Evolutionary conservation across 2,888 invertebrate genomes (phyloP), one percentile per base, ranked within the genome.

Genomic region (Agrotis puta): DNA sequence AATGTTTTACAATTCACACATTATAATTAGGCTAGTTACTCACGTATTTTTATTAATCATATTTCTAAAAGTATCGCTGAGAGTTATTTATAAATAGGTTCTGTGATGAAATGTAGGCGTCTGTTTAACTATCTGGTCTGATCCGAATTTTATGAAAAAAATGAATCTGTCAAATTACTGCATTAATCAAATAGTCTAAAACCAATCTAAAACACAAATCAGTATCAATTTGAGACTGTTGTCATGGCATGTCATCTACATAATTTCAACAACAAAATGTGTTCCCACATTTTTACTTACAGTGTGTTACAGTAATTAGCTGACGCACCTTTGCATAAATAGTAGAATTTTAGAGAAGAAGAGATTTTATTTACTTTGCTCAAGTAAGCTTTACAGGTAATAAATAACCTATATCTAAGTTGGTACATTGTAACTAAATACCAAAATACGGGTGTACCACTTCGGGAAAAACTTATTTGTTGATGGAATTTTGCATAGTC

Each of bases 21-120:
- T 69, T 81, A 81, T 70, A 80, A 82, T 80, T 85, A 83, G 81
- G 54, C 43, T 56, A 56, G 20, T 74, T 83, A 85, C 83, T 83
- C 83, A 85, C 57, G 2, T 57, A 1, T 57, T 64, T 71, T 62
- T 61, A 64, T 69, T 77, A 56, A 71, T 64, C 63, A 64, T 65
- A 50, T 53, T 61, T 68, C 76, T 69, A 69, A n/a, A 64, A 24
- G 48, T 80, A 67, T 7, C 20, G 18, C 33, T 48, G 2, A 2
- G n/a, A n/a, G 53, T 45, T 77, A 59, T 74, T 39, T 72, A 50
- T 72, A 45, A 45, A 45, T 24, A 20, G 22, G 22, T 48, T 76
- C 16, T 45, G 1, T 75, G n/a, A 51, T 56, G 9, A 54, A 33
- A 59, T 48, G 70, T 76, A 47, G 53, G 18, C 18, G 45, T 47